phyloP scores from a whole-genome alignment of 2,888 invertebrate genomes.

The Pachymerium ferrugineum region DNA sequence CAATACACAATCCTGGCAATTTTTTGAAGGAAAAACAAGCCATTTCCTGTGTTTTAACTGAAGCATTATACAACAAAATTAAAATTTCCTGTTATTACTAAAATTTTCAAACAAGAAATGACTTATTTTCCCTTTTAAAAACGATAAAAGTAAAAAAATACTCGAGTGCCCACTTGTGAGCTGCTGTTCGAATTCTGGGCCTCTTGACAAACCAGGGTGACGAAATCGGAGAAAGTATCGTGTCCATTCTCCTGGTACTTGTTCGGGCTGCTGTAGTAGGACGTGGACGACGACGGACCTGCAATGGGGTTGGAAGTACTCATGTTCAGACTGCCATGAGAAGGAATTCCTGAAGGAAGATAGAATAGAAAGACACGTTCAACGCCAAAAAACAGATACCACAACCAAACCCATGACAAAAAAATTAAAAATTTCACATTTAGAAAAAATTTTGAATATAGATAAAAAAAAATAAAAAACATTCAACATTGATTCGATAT shows the following conservation, averaged over 20 bases:
- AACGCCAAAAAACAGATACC: background rate
- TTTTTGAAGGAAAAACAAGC: too few relatives aligned
- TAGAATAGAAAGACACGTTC: background rate
- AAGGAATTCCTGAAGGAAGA: slow-evolving; percentile 35
- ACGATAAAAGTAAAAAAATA: background rate
- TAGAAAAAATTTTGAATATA: background rate
- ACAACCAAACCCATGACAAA: background rate
- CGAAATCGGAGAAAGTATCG: slow-evolving; percentile 90
- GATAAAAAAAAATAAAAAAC: too few relatives aligned
- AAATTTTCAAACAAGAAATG: background rate
- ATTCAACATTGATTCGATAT: too few relatives aligned
- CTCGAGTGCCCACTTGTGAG: slow-evolving; percentile 37
- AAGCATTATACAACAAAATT: too few relatives aligned
- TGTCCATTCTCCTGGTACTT: slow-evolving; percentile 74
- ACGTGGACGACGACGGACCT: slow-evolving; percentile 34
- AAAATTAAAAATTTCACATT: background rate
- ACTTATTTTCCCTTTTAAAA: background rate
- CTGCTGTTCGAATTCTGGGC: slow-evolving; percentile 62
- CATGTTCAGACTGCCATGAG: slow-evolving; percentile 35
- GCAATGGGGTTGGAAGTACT: slow-evolving; percentile 32
- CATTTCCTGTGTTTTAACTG: too few relatives aligned
- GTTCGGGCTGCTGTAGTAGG: slow-evolving; percentile 47
- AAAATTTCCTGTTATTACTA: too few relatives aligned
- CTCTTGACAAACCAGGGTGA: slow-evolving; percentile 94
- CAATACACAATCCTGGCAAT: too few relatives aligned